Conservation (phyloP, 2,113 vertebrate genomes). For the Cyanoderma ruficeps region DNA sequence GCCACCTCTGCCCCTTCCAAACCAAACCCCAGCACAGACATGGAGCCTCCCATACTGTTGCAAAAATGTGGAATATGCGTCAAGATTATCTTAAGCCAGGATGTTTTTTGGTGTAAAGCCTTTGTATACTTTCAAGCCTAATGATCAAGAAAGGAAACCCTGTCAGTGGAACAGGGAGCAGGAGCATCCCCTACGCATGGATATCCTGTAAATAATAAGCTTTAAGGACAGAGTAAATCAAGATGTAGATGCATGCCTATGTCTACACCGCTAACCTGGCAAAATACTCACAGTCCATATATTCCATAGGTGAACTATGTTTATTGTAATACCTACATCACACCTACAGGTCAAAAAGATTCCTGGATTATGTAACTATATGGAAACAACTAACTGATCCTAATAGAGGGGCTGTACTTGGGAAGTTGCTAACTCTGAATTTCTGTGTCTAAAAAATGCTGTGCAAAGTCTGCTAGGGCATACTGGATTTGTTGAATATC, state of each 20-base stretch:
- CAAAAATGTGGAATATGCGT: neutral
- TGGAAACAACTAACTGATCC: neutral
- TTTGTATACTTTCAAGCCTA: neutral
- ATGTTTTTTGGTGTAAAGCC: neutral
- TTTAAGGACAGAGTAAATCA: neutral
- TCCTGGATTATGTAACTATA: neutral
- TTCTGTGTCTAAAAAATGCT: neutral
- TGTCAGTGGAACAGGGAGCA: neutral
- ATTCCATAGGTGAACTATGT: neutral
- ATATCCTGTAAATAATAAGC: neutral
- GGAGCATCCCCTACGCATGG: neutral
- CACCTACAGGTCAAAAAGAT: neutral
- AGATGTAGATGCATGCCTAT: neutral
- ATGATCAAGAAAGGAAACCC: neutral
- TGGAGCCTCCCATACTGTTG: neutral
- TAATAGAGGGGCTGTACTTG: neutral
- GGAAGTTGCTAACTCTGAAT: neutral
- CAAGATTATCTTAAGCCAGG: neutral
- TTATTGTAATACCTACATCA: neutral
- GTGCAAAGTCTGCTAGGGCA: neutral
- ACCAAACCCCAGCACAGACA: too few species aligned
- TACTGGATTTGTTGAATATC: neutral
- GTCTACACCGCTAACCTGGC: neutral
- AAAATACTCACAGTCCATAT: neutral
- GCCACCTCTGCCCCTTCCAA: neutral